Base-by-base conservation (phyloP, 2,797 vertebrate species). In the Coccyzus lansbergi region DNA sequence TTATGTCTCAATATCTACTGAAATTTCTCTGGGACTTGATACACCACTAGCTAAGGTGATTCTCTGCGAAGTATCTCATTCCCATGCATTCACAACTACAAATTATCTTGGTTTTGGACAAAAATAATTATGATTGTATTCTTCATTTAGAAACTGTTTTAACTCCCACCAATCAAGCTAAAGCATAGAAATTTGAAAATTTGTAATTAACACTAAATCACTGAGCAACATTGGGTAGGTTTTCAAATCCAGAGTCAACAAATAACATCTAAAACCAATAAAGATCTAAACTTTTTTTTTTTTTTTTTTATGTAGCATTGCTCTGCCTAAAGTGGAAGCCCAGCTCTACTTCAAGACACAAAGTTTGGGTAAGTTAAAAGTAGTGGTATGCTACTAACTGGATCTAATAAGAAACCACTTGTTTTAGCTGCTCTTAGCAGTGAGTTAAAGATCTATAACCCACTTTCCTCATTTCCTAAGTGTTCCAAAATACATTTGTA, bases 1-100 rank as follows among this genome's bases (percentile, higher is more conserved):
- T 87, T 89, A 80, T 91, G 56, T 94, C 80, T 95, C 91, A 96
- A 96, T 94, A 68, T 68, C 93, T 95, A 89, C 78, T 94, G 86
- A 91, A 95, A 92, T 94, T 60, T 93, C 96, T 92, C 90, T n/a
- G 1, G 71, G 28, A 22, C 33, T 29, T 67, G 78, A 76, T 82
- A 62, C 82, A 94, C 74, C 93, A 93, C 62, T 91, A 72, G 26
- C 60, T 95, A 84, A 90, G 56, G n/a, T 59, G 71, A 80, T 88
- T 97, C 65, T 67, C 75, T 93, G 53, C 70, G 88, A 94, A 93
- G 20, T 26, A 46, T 12, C 36, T 83, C 82, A 81, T 93, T 96
- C 65, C 72, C 56, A 93, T 79, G 80, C 59, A 93, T 80, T 95
- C 74, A 36, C 29, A 48, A n/a, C 51, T 83, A 62, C 0, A 2